Evolutionary conservation across 2,888 invertebrate species (phyloP).

Genomic region (Tetramorium bicarinatum): DNA sequence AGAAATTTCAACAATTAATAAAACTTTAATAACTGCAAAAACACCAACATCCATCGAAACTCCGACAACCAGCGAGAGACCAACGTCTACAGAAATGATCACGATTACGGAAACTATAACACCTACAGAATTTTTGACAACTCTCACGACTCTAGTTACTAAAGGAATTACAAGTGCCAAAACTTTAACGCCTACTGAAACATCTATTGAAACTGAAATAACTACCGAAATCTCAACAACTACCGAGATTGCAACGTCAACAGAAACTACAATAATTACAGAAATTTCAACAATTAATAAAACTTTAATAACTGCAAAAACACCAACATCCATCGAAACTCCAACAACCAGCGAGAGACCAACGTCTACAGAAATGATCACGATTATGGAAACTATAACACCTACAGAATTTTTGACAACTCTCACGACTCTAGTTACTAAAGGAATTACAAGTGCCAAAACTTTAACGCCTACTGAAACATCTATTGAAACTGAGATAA

Average conservation of each 20-base stretch:
- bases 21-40: neutral
- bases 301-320: neutral
- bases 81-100: neutral
- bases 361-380: neutral
- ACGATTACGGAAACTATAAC: neutral
- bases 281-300: constrained; percentile 35
- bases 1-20: neutral
- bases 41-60: neutral
- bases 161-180: no score
- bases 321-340: neutral
- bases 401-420: constrained; percentile 23
- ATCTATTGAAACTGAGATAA: neutral
- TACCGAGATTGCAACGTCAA: neutral
- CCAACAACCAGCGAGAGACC: neutral
- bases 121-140: no score
- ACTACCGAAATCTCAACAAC: no score
- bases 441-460: neutral
- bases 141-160: no score
- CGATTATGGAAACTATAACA: neutral
- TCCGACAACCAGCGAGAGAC: neutral
- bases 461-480: no score
- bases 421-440: neutral
- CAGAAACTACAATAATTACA: constrained; percentile 29
- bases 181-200: no score
- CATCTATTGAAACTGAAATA: no score